A percentile compares a stretch with the other conserved stretches of the same genome.
Evolutionary conservation across 2,113 vertebrate genomes (phyloP).

Genomic region (Epinephelus moara): DNA sequence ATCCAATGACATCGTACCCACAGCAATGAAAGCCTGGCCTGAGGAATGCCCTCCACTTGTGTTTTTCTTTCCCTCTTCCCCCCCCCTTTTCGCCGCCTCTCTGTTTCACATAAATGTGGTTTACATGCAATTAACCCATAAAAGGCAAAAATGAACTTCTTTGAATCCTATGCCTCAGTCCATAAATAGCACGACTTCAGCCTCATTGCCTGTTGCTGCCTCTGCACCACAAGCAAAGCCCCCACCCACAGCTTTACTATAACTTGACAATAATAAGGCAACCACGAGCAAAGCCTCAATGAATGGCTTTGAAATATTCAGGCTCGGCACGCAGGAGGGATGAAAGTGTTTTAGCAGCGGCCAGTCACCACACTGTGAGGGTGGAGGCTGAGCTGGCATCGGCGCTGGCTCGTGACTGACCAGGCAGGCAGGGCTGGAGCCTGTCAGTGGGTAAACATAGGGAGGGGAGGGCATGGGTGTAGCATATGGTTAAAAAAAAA

Average conservation of each 20-base stretch:
- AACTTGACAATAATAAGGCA: constrained; percentile 63
- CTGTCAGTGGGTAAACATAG: constrained; percentile 40
- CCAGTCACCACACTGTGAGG: constrained; percentile 61
- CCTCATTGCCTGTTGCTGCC: constrained; percentile 45
- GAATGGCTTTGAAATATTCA: constrained; percentile 46
- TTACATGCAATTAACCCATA: constrained; percentile 74
- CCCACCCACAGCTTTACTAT: constrained; percentile 59
- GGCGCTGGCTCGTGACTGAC: constrained; percentile 50
- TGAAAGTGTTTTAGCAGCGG: constrained; percentile 48
- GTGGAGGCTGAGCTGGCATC: constrained; percentile 67
- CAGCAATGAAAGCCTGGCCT: constrained; percentile 71
- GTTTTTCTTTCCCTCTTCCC: constrained; percentile 39
- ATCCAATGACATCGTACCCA: constrained; percentile 72
- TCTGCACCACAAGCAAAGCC: constrained; percentile 51
- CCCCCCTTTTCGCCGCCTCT: background rate
- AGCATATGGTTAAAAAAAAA: constrained; percentile 50
- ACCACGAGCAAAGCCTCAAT: constrained; percentile 49
- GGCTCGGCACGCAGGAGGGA: constrained; percentile 34
- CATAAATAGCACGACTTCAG: constrained; percentile 63
- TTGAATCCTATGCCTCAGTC: constrained; percentile 46
- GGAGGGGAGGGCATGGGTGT: constrained; percentile 34
- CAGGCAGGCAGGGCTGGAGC: constrained; percentile 34
- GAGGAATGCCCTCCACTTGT: constrained; percentile 74
- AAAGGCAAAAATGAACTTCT: constrained; percentile 67
- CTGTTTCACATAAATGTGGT: constrained; percentile 56